Conservation (phyloP, 1,140 invertebrate genomes). For the Pygmarrhopalites habei region DNA sequence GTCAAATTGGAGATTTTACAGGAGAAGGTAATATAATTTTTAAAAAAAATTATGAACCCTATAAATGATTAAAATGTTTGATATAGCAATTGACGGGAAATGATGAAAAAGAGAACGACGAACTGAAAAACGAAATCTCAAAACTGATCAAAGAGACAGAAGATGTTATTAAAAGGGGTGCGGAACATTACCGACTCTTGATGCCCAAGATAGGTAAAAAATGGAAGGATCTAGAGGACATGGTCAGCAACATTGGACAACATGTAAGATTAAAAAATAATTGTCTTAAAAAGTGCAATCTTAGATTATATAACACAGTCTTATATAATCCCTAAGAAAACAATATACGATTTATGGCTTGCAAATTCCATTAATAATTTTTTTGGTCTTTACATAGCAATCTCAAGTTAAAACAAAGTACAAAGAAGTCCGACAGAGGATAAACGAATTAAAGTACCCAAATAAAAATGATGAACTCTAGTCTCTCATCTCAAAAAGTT, state of each 20-base stretch:
- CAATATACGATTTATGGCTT: background rate
- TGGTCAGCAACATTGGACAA: slow-evolving; percentile 14
- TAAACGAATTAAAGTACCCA: slow-evolving; percentile 17
- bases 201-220: slow-evolving; percentile 15
- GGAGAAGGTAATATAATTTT: background rate
- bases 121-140: background rate
- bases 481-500: no score
- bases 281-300: background rate
- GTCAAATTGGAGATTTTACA: slow-evolving; percentile 1
- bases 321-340: background rate
- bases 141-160: background rate
- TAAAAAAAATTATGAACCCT: background rate
- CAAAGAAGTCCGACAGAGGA: slow-evolving; percentile 14
- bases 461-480: slow-evolving; percentile 4
- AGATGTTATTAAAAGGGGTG: background rate
- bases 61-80: background rate
- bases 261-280: slow-evolving; percentile 8
- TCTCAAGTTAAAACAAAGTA: slow-evolving; percentile 13
- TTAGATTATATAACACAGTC: background rate
- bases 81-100: background rate
- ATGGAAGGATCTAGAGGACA: slow-evolving; percentile 10
- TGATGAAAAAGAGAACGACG: background rate
- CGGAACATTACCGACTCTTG: background rate
- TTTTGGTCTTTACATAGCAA: slow-evolving; percentile 8
- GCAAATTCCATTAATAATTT: background rate